phyloP scores from a whole-genome alignment of 2,113 vertebrate species.

The Sclerurus mexicanus region DNA sequence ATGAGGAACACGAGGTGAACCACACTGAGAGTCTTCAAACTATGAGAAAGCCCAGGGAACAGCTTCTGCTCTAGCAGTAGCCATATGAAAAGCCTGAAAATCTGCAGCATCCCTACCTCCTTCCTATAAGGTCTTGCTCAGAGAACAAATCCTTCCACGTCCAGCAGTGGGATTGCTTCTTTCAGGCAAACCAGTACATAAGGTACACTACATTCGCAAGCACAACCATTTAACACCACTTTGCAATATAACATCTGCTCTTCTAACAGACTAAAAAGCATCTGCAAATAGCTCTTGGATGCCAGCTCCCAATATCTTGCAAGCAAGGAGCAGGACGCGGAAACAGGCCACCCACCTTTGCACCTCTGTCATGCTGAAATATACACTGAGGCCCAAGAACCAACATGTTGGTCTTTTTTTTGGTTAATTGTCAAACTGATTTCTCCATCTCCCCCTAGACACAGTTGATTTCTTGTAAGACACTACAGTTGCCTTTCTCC shows the following conservation, averaged over 20 bases:
- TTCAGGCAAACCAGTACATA: not conserved
- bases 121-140: not conserved
- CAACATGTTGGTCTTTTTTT: not conserved
- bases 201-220: not conserved
- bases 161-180: not conserved
- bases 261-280: not conserved
- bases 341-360: not conserved
- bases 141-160: not conserved
- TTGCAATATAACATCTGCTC: not conserved
- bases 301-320: not conserved
- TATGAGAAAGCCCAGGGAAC: not conserved
- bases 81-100: not conserved
- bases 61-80: not conserved
- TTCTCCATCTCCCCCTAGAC: not conserved
- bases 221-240: not conserved
- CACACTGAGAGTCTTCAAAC: not conserved
- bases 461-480: not conserved
- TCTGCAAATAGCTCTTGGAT: not conserved
- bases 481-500: not conserved
- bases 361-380: not conserved
- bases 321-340: not conserved
- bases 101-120: not conserved
- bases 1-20: fast-evolving
- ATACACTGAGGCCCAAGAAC: not conserved
- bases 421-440: not conserved